phyloP scores from a whole-genome alignment of 2,888 invertebrate genomes.

The Leucoma salicis region DNA sequence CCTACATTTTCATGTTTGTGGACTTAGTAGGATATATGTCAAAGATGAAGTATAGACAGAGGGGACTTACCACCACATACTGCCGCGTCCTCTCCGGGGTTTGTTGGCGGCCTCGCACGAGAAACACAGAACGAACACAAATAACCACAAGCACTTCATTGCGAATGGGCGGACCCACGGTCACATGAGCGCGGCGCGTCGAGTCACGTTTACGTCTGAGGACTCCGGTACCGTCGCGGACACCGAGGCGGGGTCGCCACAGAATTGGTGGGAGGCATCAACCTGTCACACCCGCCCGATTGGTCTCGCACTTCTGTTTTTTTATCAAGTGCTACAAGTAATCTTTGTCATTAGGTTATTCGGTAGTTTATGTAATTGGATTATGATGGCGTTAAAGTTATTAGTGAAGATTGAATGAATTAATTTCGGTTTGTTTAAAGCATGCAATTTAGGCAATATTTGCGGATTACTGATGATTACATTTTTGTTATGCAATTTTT shows the following conservation, averaged over 20 bases:
- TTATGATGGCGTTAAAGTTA: slow-evolving; percentile 22
- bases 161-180: slow-evolving; percentile 66
- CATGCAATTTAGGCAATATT: background rate
- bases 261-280: slow-evolving; percentile 68
- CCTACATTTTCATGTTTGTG: slow-evolving; percentile 6
- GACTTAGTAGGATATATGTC: background rate
- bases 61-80: slow-evolving; percentile 94
- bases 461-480: background rate
- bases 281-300: slow-evolving; percentile 69
- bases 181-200: slow-evolving; percentile 71
- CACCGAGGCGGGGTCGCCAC: slow-evolving; percentile 62
- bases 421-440: background rate
- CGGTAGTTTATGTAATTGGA: slow-evolving; percentile 32
- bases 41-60: slow-evolving; percentile 17
- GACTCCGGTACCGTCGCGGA: slow-evolving; percentile 32
- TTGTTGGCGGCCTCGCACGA: slow-evolving; percentile 81
- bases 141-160: slow-evolving; percentile 81
- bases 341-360: slow-evolving; percentile 61
- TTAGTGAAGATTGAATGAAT: slow-evolving; percentile 14
- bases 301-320: slow-evolving; percentile 60
- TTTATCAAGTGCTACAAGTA: slow-evolving; percentile 30
- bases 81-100: slow-evolving; percentile 90
- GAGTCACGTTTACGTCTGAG: slow-evolving; percentile 66
- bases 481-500: too few relatives aligned
- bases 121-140: slow-evolving; percentile 79